Percentiles rank a stretch among this genome's conserved stretches.
These are phyloP conservation scores for Mesoligia furuncula DNA, from an alignment of 2,888 invertebrate species.

Conservation along the genomic window DNA sequence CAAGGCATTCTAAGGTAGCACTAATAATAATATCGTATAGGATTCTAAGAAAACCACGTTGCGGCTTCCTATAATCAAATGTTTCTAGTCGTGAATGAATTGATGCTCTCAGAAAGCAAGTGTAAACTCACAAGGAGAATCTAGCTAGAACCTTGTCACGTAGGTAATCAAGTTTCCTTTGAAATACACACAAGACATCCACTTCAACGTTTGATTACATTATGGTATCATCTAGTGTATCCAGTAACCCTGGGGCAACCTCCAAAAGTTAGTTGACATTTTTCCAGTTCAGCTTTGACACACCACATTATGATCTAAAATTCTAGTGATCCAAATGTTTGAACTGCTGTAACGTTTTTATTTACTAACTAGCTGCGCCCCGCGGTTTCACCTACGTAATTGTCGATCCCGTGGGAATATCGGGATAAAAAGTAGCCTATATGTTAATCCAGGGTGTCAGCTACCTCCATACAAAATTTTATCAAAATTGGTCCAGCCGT, in stretches of 20 bases:
- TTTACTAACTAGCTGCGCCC: too few species aligned
- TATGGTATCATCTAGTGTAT: constrained; percentile 8
- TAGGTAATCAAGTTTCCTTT: constrained; percentile 1
- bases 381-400: too few species aligned
- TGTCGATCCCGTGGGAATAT: too few species aligned
- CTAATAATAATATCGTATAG: background rate
- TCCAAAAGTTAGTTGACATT: too few species aligned
- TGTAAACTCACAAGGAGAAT: background rate
- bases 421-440: too few species aligned
- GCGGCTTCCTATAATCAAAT: constrained; percentile 1
- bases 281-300: too few species aligned
- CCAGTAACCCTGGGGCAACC: background rate
- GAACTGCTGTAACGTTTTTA: too few species aligned
- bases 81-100: background rate
- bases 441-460: too few species aligned
- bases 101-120: background rate
- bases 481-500: too few species aligned
- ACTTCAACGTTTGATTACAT: background rate
- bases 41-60: background rate
- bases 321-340: too few species aligned
- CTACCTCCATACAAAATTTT: too few species aligned
- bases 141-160: background rate
- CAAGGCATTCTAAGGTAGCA: background rate
- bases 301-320: too few species aligned
- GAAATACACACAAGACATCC: background rate